Percentiles rank a stretch among this genome's conserved stretches.
These are phyloP conservation scores for Trichechus manatus DNA, from an alignment of 2,113 vertebrate genomes.

Conservation along the genomic window DNA sequence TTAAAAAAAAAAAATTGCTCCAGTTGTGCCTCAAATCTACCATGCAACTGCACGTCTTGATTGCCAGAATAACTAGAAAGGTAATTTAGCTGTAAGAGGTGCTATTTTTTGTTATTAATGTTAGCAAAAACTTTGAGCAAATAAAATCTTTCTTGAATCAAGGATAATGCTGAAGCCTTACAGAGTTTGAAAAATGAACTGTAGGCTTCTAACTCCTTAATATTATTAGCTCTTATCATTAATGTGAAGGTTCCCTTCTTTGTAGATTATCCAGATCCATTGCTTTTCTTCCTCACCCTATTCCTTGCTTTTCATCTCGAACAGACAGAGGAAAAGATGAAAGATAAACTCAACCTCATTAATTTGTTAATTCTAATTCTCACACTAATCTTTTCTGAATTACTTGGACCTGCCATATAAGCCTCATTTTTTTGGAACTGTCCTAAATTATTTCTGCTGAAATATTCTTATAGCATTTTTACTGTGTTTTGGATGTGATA, in stretches of 20 bases:
- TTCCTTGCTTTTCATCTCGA: neutral
- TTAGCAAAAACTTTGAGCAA: slow-evolving; percentile 23
- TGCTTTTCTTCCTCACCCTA: neutral
- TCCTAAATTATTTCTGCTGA: neutral
- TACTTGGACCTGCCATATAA: neutral
- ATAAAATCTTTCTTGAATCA: slow-evolving; percentile 4
- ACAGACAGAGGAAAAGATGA: slow-evolving; percentile 27
- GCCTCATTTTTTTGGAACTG: neutral
- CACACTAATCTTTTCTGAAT: neutral
- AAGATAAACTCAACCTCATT: neutral
- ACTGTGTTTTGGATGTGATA: neutral
- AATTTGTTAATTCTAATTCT: slow-evolving; percentile 5
- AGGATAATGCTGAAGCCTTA: neutral
- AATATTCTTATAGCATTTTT: neutral
- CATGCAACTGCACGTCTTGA: slow-evolving; percentile 23
- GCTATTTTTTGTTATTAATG: slow-evolving; percentile 48
- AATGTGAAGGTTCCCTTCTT: slow-evolving; percentile 8
- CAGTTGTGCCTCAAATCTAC: slow-evolving; percentile 45
- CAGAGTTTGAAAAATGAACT: neutral
- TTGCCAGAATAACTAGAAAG: slow-evolving; percentile 62
- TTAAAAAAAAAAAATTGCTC: slow-evolving; percentile 45
- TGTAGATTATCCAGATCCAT: neutral
- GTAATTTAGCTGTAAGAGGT: slow-evolving; percentile 23
- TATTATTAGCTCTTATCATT: neutral
- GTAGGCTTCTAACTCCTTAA: neutral